Conservation (phyloP, 2,888 invertebrate genomes). For the Drosophila kambysellisi region DNA sequence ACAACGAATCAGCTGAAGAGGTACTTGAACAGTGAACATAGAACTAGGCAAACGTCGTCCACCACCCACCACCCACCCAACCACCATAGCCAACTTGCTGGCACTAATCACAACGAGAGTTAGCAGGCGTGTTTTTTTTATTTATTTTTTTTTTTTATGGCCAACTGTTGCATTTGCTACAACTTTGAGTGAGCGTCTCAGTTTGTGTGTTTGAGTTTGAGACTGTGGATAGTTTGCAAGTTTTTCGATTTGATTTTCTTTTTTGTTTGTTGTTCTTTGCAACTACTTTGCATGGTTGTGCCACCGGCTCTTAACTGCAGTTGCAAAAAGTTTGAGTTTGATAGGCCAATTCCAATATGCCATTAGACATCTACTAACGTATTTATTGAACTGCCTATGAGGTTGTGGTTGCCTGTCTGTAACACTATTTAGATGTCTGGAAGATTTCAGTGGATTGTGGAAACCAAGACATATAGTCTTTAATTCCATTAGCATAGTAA, state of each 20-base stretch:
- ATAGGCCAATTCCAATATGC: slow-evolving; percentile 15
- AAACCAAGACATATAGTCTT: background rate
- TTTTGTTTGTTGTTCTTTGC: slow-evolving; percentile 29
- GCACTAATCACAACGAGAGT: slow-evolving; percentile 11
- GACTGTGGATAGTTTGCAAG: slow-evolving; percentile 32
- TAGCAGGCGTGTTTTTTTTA: background rate
- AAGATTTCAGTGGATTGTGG: background rate
- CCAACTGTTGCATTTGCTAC: slow-evolving; percentile 47
- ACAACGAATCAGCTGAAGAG: slow-evolving; percentile 64
- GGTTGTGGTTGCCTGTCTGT: background rate
- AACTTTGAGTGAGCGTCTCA: slow-evolving; percentile 23
- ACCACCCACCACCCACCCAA: too few relatives aligned
- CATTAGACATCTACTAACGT: background rate
- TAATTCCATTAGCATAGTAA: background rate
- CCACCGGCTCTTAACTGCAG: slow-evolving; percentile 10
- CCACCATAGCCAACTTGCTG: background rate
- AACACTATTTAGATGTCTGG: background rate
- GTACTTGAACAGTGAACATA: slow-evolving; percentile 44
- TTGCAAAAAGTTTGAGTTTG: slow-evolving; percentile 33
- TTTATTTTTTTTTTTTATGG: background rate
- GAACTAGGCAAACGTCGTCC: background rate
- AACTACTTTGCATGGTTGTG: slow-evolving; percentile 46
- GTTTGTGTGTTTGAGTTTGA: slow-evolving; percentile 16
- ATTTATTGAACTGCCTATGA: background rate
- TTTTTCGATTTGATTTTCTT: slow-evolving; percentile 27